Evolutionary conservation across 2,888 invertebrate genomes (phyloP), one percentile per base, ranked within the genome.

Genomic region (Drosophila colorata): DNA sequence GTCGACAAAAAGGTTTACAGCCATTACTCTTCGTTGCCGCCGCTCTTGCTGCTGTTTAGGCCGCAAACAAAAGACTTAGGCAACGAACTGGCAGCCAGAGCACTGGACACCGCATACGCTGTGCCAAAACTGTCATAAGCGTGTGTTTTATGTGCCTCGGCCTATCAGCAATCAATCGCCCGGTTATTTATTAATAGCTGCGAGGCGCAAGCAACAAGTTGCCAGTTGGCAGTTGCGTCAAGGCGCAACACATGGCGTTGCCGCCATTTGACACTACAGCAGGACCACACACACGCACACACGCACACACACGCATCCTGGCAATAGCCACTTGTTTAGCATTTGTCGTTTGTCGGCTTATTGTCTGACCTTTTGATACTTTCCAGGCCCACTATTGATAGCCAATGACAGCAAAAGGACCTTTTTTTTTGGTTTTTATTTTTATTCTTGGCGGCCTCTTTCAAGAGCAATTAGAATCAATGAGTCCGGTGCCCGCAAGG

Each of bases 1-100:
- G 91, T 91, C 91, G 90, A 91, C 91, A 91, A 91, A 91, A 91
- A 90, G 91, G 90, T 90, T 91, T 89, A 90, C 86, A 89, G 84
- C 80, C 90, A 91, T 91, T 90, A 91, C 82, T 91, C 91, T 90
- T 87, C 80, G 85, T 79, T 76, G 82, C 64, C 56, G 69, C 65
- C 43, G 65, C 40, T 37, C 49, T 31, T 14, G 79, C 77, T 75
- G 78, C 81, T 57, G 83, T 74, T 80, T 78, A 59, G 84, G 70
- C 72, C 56, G 49, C 72, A 74, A 77, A 88, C 88, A 84, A 85
- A 85, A 85, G 88, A 85, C 85, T 85, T 88, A 83, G 81, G 88
- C 80, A 83, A 77, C 85, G 68, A 88, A 88, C 85, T 70, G 59
- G 46, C 2, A 11, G 31, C 31, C 11, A 31, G 11, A 31, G 3